Percentiles rank a stretch among this genome's conserved stretches.
These are phyloP conservation scores for Tringa solitaria DNA, from an alignment of 2,113 vertebrate species.

Conservation along the genomic window DNA sequence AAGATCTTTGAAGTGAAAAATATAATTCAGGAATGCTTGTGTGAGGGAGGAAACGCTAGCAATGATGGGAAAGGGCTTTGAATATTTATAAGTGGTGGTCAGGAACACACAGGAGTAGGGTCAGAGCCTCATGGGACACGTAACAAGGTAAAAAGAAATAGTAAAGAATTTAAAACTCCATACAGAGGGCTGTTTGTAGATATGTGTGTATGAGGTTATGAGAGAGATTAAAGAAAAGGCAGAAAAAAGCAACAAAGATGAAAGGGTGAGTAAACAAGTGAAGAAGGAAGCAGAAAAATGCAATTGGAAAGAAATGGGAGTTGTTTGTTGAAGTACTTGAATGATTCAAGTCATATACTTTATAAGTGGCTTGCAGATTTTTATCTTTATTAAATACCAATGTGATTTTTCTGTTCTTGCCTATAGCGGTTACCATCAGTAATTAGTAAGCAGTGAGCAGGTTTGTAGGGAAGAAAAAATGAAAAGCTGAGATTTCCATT, in stretches of 20 bases:
- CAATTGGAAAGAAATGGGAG: not conserved
- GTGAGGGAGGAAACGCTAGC: not conserved
- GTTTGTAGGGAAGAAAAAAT: not conserved
- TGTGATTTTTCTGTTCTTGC: not conserved
- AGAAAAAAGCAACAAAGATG: not conserved
- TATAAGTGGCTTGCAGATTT: not conserved
- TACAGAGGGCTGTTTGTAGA: not conserved
- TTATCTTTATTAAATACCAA: not conserved
- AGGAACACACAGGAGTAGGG: not conserved
- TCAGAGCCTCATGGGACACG: not conserved
- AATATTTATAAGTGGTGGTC: slow-evolving; percentile 12
- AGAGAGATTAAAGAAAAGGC: not conserved
- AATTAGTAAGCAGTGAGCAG: not conserved
- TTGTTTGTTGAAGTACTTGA: not conserved
- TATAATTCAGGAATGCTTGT: not conserved
- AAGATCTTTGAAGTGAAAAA: not conserved
- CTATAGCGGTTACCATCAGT: not conserved
- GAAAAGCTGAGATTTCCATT: not conserved
- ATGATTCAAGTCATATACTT: not conserved
- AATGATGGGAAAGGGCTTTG: not conserved
- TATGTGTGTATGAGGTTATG: not conserved
- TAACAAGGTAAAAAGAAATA: not conserved
- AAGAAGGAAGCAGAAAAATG: not conserved
- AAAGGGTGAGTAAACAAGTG: not conserved
- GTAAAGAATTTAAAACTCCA: not conserved